phyloP scores from a whole-genome alignment of 2,888 invertebrate species.

The Nomada flava region DNA sequence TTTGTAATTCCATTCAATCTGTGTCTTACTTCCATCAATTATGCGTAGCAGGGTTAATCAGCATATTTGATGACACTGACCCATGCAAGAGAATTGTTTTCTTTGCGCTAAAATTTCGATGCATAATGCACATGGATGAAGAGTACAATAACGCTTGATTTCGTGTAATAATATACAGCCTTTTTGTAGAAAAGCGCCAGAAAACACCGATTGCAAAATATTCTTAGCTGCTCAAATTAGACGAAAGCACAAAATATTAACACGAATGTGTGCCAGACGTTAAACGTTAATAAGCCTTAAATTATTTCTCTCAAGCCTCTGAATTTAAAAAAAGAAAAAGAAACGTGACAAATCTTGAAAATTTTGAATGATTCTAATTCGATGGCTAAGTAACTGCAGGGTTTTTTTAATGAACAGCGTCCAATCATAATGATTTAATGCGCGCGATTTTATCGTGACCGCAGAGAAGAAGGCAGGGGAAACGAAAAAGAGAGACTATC shows the following conservation, averaged over 20 bases:
- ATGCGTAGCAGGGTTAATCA: neutral
- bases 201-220: too few relatives aligned
- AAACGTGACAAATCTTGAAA: too few relatives aligned
- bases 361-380: too few relatives aligned
- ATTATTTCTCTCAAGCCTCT: too few relatives aligned
- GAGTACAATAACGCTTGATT: neutral
- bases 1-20: neutral
- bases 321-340: too few relatives aligned
- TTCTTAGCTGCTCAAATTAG: too few relatives aligned
- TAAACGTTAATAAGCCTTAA: too few relatives aligned
- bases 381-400: too few relatives aligned
- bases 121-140: neutral
- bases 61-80: neutral
- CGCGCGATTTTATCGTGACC: constrained; percentile 38
- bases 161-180: too few relatives aligned
- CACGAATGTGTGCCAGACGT: too few relatives aligned
- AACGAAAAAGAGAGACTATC: neutral
- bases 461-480: neutral
- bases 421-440: constrained; percentile 39
- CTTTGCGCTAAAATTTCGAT: neutral
- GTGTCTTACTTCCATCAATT: neutral
- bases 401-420: neutral
- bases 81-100: neutral
- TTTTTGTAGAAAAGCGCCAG: too few relatives aligned
- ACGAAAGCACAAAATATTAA: too few relatives aligned